phyloP scores from a whole-genome alignment of 1,140 invertebrate genomes.

The Neodiprion virginianus region DNA sequence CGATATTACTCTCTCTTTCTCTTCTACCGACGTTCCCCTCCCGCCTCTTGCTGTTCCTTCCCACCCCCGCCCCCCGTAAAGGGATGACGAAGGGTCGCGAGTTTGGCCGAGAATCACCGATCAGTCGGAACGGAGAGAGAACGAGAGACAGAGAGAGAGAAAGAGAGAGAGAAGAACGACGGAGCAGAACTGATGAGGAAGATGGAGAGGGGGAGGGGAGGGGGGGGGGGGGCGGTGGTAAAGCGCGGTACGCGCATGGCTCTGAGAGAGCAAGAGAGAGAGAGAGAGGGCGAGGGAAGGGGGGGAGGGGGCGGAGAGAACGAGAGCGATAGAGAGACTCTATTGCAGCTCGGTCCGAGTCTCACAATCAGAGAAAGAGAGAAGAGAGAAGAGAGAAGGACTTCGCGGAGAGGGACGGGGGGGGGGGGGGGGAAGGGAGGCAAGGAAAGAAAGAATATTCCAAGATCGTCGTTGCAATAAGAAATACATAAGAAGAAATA shows the following conservation, averaged over 20 bases:
- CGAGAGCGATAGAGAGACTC: constrained; percentile 22
- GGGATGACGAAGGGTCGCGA: constrained; percentile 3
- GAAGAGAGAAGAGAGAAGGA: constrained; percentile 15
- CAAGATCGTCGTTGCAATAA: constrained; percentile 6
- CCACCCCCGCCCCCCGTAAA: background rate
- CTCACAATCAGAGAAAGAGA: constrained; percentile 23
- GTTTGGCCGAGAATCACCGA: background rate
- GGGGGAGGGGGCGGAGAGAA: background rate
- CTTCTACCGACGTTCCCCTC: no score
- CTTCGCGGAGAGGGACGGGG: constrained; percentile 12
- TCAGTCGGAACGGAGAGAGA: constrained; percentile 12
- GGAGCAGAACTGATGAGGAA: constrained; percentile 14
- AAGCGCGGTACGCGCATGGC: background rate
- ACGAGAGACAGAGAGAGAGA: background rate
- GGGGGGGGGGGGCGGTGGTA: background rate
- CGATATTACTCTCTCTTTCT: background rate
- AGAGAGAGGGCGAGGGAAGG: constrained; percentile 17
- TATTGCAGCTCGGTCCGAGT: no score
- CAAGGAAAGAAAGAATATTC: constrained; percentile 11
- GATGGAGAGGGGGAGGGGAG: background rate
- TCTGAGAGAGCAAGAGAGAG: constrained; percentile 14
- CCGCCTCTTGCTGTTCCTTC: no score
- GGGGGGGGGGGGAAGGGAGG: constrained; percentile 31
- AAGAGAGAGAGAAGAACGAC: constrained; percentile 12
- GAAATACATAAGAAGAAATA: constrained; percentile 29